Conservation (phyloP, 2,113 vertebrate genomes). For the Taurulus bubalis region DNA sequence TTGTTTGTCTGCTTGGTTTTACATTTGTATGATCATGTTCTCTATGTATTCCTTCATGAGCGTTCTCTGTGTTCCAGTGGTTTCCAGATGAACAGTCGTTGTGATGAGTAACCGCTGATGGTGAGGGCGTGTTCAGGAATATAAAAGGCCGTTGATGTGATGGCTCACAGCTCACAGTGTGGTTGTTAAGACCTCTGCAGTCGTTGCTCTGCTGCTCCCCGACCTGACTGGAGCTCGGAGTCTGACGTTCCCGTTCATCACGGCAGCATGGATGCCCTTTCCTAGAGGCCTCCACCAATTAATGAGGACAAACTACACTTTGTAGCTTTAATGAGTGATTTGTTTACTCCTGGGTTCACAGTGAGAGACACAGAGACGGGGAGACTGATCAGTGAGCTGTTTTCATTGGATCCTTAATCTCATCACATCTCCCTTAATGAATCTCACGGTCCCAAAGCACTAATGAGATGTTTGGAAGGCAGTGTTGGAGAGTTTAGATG, state of each 20-base stretch:
- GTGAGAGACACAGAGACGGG: constrained; percentile 25
- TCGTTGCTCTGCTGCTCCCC: neutral
- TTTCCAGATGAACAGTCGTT: neutral
- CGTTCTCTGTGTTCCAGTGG: too few species aligned
- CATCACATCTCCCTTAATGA: constrained; percentile 57
- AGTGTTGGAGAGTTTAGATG: constrained; percentile 17
- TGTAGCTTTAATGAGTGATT: constrained; percentile 49
- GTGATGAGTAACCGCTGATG: neutral
- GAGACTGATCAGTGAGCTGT: too few species aligned
- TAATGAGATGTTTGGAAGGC: constrained; percentile 56
- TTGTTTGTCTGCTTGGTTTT: too few species aligned
- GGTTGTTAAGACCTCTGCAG: neutral
- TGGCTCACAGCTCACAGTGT: neutral
- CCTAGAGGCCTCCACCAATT: constrained; percentile 13
- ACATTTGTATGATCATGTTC: neutral
- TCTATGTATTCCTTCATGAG: neutral
- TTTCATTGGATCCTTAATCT: constrained; percentile 33
- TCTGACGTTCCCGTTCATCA: constrained; percentile 11
- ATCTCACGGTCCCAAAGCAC: constrained; percentile 44
- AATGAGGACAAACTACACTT: constrained; percentile 44
- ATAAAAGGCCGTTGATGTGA: neutral
- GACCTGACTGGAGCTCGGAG: neutral
- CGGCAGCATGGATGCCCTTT: constrained; percentile 6
- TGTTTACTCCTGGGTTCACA: constrained; percentile 40
- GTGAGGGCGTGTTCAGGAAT: neutral